Evolutionary conservation across 2,797 vertebrate species (phyloP), one percentile per base, ranked within the genome.

Genomic region (Periparus ater): DNA sequence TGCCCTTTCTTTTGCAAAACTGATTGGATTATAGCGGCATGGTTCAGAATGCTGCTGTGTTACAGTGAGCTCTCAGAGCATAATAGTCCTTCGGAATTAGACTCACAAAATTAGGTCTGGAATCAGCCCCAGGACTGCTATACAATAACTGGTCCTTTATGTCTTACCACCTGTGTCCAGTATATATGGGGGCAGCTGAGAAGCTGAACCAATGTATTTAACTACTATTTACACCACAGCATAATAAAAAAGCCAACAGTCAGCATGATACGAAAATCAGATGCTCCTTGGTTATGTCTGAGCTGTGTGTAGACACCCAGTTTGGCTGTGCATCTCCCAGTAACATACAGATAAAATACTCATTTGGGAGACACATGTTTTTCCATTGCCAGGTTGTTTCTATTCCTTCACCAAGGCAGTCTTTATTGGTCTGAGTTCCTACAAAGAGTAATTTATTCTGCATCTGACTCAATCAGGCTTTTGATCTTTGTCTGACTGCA

Each of bases 71-170:
- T 70, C 19, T 92, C 71, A 83, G 73, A 94, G 71, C 50, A 88
- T 92, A 97, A 95, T 78, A 68, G 66, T 30, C n/a, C 62, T 93
- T 89, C 94, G 84, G 78, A 96, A 96, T 95, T 89, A 93, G 44
- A 78, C 38, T 93, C 81, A 95, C 60, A 74, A 85, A 95, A 94
- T 95, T 87, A 87, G 48, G 65, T 68, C 85, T 93, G 81, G 92
- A 95, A 91, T 88, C 78, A 83, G 84, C 78, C 57, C 71, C 54
- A 40, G 73, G 62, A 91, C 55, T 90, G 54, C 36, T 82, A 85
- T 76, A 80, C 25, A 77, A 58, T 80, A 75, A 78, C 42, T 62
- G 55, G 42, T 66, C 51, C 76, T 96, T 93, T 91, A 62, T 86
- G 44, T 72, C 51, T 85, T 85, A 55, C 51, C 84, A 93, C 95